Conservation (phyloP, 2,113 vertebrate species). For the Morphnarchus princeps region DNA sequence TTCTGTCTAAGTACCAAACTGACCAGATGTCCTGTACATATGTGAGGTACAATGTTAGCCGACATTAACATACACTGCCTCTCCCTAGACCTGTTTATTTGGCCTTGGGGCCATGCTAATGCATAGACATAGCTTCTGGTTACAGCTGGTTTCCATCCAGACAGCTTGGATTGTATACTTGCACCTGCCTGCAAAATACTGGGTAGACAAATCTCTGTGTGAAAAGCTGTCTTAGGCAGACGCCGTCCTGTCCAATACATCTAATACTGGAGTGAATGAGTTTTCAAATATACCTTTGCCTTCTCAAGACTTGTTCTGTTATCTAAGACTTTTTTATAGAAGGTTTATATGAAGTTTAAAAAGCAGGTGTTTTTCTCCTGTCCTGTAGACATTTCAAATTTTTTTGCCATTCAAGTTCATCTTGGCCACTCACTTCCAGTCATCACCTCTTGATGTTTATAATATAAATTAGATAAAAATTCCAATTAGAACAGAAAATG, state of each 20-base stretch:
- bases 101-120: conserved; percentile 9
- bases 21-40: conserved; percentile 30
- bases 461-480: neutral
- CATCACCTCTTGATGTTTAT: neutral
- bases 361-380: neutral
- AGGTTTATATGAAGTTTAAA: neutral
- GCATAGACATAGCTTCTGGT: conserved; percentile 19
- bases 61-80: neutral
- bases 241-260: neutral
- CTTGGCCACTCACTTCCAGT: neutral
- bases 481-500: neutral
- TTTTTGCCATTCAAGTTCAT: neutral
- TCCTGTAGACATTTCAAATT: neutral
- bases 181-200: conserved; percentile 6
- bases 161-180: neutral
- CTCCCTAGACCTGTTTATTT: conserved; percentile 4
- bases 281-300: neutral
- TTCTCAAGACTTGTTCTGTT: neutral
- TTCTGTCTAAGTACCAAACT: neutral
- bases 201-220: neutral
- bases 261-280: neutral
- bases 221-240: neutral
- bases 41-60: neutral
- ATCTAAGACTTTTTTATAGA: neutral
- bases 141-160: conserved; percentile 41